Evolutionary conservation across 2,888 invertebrate genomes (phyloP).

Genomic region (Drosophila nigritarsus): DNA sequence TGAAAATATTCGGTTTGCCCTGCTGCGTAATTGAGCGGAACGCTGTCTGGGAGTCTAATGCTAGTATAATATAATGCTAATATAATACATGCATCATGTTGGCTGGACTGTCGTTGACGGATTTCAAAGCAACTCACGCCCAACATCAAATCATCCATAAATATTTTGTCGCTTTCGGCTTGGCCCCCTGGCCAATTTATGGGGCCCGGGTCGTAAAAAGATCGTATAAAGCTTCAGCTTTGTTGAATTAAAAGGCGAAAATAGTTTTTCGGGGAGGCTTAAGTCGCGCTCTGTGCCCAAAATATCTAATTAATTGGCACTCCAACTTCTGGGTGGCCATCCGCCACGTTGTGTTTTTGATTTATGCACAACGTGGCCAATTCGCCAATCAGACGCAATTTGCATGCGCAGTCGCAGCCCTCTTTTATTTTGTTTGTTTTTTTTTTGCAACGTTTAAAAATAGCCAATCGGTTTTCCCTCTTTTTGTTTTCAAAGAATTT

Average conservation of each 20-base stretch:
- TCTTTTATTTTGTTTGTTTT: constrained; percentile 6
- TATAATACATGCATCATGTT: neutral
- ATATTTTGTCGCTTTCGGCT: constrained; percentile 72
- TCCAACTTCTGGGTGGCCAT: constrained; percentile 72
- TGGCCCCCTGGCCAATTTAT: constrained; percentile 62
- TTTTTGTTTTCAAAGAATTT: constrained; percentile 10
- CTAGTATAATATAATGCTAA: neutral
- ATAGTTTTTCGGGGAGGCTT: constrained; percentile 62
- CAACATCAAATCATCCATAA: constrained; percentile 76
- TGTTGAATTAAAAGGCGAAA: constrained; percentile 68
- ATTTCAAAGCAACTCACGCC: constrained; percentile 74
- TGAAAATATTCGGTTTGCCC: constrained; percentile 36
- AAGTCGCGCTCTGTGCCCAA: constrained; percentile 63
- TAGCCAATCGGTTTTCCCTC: constrained; percentile 28
- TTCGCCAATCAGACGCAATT: constrained; percentile 67
- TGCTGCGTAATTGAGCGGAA: constrained; percentile 60
- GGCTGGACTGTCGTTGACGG: constrained; percentile 48
- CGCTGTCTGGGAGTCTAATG: constrained; percentile 16
- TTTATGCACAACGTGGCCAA: constrained; percentile 69
- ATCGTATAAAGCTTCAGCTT: constrained; percentile 55
- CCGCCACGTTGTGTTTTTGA: constrained; percentile 50
- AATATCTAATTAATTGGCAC: constrained; percentile 75
- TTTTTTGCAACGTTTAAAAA: constrained; percentile 62
- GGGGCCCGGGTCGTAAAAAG: constrained; percentile 72
- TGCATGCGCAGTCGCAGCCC: constrained; percentile 63